phyloP scores from a whole-genome alignment of 2,888 invertebrate species.

The Homarus gammarus region DNA sequence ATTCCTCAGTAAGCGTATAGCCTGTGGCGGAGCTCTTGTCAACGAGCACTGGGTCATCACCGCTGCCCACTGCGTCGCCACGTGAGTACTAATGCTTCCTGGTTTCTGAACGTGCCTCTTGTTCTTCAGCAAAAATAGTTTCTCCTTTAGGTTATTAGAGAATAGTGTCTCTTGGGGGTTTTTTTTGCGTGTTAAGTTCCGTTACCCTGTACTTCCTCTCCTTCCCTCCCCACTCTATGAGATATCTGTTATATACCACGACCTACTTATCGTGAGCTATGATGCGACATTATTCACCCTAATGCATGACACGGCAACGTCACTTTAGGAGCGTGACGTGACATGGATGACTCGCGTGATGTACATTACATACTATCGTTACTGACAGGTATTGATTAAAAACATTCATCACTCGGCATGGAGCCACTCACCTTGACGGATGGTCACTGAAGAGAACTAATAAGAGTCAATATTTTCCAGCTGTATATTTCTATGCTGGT shows the following conservation, averaged over 20 bases:
- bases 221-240: background rate
- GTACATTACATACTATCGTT: too few species aligned
- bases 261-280: too few species aligned
- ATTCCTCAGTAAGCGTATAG: conserved; percentile 92
- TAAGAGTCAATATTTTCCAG: too few species aligned
- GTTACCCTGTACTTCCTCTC: background rate
- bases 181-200: background rate
- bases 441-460: too few species aligned
- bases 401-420: too few species aligned
- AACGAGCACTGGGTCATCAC: conserved; percentile 95
- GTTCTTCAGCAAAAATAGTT: too few species aligned
- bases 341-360: background rate
- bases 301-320: background rate
- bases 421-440: too few species aligned
- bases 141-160: too few species aligned
- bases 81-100: conserved; percentile 53
- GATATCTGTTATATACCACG: background rate
- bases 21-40: conserved; percentile 93
- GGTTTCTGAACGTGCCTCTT: too few species aligned
- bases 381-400: too few species aligned
- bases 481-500: too few species aligned
- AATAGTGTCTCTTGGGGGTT: background rate
- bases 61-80: conserved; percentile 85
- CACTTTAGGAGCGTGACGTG: background rate
- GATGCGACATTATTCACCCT: too few species aligned